Evolutionary conservation across 1,140 invertebrate genomes (phyloP), one percentile per base, ranked within the genome.

Genomic region (Trachymyrmex septentrionalis): DNA sequence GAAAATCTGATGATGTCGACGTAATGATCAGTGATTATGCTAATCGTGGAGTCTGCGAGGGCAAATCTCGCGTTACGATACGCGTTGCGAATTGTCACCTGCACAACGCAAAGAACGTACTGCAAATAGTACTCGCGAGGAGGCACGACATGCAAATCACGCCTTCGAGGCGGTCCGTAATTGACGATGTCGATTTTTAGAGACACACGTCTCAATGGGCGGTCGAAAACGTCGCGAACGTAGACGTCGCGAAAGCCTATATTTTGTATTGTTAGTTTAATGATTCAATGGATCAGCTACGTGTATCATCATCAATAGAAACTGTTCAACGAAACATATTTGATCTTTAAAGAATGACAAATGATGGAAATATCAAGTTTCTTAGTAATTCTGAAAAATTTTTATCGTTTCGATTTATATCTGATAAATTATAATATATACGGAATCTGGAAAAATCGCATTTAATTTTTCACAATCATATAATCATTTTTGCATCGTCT

Each of bases 1-100:
- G 85, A 90, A 88, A 91, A 91, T 91, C 87, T 81, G 71, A 82
- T 81, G 59, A 91, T 72, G 85, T 50, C 67, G 72, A 19, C 55
- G 34, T 91, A 91, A 91, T 91, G 84, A 88, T 88, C 86, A 57
- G 57, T 76, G 78, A 91, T 91, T 91, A 91, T 91, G 90, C 53
- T 90, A 91, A 91, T 91, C 34, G 34, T 4, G 0, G 27, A 55
- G 38, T 19, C 10, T 30, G 59, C 53, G 82, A 91, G 55, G 75
- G 53, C 76, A 88, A 89, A 87, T 89, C 81, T 86, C 38, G 59
- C 27, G 55, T 69, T 78, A 81, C 85, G 88, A 91, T 88, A 86
- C 81, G 67, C 85, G 59, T 44, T 50, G 48, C 90, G 85, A 76
- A 91, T 91, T 91, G 90, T 91, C 90, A 91, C 90, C 88, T 86